phyloP scores from a whole-genome alignment of 2,113 vertebrate genomes.

The Micronycteris hirsuta region DNA sequence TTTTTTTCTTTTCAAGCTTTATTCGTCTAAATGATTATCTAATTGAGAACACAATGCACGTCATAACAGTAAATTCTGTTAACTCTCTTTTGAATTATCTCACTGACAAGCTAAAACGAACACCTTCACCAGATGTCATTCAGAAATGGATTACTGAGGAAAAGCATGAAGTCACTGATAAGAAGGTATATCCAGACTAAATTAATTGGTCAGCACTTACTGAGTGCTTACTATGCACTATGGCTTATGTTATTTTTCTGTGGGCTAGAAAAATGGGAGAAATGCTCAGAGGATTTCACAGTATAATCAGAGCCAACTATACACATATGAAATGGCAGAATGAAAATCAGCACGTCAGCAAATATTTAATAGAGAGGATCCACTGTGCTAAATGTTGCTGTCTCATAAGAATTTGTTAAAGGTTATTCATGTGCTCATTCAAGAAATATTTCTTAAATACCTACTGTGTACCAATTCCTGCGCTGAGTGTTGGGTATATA shows the following conservation, averaged over 20 bases:
- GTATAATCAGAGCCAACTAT: background rate
- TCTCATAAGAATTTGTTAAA: background rate
- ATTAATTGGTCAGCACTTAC: background rate
- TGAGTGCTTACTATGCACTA: background rate
- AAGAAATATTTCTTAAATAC: background rate
- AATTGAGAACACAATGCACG: conserved; percentile 85
- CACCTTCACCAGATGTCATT: conserved; percentile 79
- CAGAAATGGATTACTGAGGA: conserved; percentile 77
- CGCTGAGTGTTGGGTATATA: background rate
- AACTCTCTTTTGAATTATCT: conserved; percentile 79
- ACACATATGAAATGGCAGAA: background rate
- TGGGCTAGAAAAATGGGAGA: background rate
- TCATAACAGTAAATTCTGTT: conserved; percentile 82
- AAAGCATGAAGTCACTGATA: conserved; percentile 62
- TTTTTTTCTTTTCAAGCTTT: conserved; percentile 81
- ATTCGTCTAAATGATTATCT: conserved; percentile 88
- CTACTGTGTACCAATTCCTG: background rate
- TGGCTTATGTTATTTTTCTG: background rate
- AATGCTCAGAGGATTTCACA: background rate
- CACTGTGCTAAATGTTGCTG: background rate
- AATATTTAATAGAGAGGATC: background rate
- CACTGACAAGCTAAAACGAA: conserved; percentile 79
- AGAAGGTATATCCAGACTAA: conserved; percentile 72
- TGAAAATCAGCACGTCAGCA: background rate
- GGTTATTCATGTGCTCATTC: background rate